These are phyloP conservation scores for Craseonycteris thonglongyai DNA, from an alignment of 2,113 vertebrate genomes.

Conservation along the genomic window DNA sequence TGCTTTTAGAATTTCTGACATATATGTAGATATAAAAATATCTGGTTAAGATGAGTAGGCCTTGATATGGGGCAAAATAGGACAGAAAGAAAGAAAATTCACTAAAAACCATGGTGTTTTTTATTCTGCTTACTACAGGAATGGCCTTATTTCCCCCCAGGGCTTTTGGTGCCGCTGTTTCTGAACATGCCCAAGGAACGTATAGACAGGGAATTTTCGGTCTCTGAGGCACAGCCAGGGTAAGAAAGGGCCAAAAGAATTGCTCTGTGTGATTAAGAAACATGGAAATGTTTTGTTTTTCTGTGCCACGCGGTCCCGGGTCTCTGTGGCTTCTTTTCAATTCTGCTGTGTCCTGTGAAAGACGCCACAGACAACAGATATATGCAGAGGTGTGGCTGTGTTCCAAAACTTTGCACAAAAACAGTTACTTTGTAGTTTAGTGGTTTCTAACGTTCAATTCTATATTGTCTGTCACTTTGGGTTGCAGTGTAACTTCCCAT, in stretches of 20 bases:
- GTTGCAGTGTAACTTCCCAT: neutral
- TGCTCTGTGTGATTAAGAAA: neutral
- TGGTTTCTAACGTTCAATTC: neutral
- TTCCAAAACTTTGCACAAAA: neutral
- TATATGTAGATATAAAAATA: neutral
- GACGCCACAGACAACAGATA: neutral
- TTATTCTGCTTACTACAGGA: neutral
- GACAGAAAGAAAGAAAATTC: neutral
- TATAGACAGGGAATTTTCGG: neutral
- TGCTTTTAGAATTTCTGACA: neutral
- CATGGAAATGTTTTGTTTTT: neutral
- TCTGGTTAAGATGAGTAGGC: neutral
- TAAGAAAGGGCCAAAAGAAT: neutral
- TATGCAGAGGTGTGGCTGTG: fast-evolving
- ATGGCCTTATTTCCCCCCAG: neutral
- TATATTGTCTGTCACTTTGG: neutral
- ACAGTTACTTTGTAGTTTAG: neutral
- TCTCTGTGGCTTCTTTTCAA: neutral
- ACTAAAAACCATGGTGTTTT: neutral
- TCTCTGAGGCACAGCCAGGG: neutral
- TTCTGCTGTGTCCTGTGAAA: neutral
- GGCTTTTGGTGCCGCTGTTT: neutral
- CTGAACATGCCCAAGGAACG: neutral
- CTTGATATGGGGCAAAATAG: neutral
- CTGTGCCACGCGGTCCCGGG: neutral